Percentiles rank a stretch among this genome's conserved stretches.
Conservation (phyloP, 2,888 invertebrate species). For the Clepsis dumicolana region DNA sequence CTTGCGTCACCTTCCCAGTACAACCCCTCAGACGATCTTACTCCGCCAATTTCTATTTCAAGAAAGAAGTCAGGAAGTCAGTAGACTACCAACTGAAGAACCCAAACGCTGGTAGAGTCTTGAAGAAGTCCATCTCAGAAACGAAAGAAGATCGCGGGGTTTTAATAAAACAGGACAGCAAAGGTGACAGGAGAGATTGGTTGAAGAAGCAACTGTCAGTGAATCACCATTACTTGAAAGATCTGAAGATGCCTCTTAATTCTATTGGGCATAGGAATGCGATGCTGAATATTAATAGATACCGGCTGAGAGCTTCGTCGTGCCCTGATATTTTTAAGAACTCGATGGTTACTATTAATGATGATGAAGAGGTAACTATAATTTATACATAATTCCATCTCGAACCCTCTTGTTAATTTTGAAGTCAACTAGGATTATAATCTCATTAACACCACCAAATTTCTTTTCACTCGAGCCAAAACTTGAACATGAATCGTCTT, state of each 20-base stretch:
- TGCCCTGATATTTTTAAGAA: constrained; percentile 96
- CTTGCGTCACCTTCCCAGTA: constrained; percentile 62
- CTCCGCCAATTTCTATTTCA: constrained; percentile 66
- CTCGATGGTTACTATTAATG: constrained; percentile 94
- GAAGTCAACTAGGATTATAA: too few species aligned
- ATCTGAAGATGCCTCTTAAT: constrained; percentile 90
- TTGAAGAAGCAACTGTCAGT: constrained; percentile 81
- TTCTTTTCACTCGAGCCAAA: too few species aligned
- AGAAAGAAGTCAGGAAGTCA: constrained; percentile 58
- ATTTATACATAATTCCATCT: background rate
- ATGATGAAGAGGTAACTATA: constrained; percentile 89
- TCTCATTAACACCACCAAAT: too few species aligned
- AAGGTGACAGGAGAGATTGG: constrained; percentile 79
- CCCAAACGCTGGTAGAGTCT: constrained; percentile 56
- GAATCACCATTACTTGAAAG: constrained; percentile 90
- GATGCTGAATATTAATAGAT: constrained; percentile 93
- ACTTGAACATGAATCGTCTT: too few species aligned
- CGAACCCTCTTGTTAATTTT: too few species aligned
- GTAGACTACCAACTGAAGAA: constrained; percentile 60
- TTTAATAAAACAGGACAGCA: constrained; percentile 71
- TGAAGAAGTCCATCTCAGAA: constrained; percentile 65
- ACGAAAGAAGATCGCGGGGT: constrained; percentile 68
- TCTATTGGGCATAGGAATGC: constrained; percentile 95
- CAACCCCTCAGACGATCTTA: constrained; percentile 65
- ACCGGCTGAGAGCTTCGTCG: constrained; percentile 93